phyloP scores from a whole-genome alignment of 2,113 vertebrate species.

The Pedetes capensis region DNA sequence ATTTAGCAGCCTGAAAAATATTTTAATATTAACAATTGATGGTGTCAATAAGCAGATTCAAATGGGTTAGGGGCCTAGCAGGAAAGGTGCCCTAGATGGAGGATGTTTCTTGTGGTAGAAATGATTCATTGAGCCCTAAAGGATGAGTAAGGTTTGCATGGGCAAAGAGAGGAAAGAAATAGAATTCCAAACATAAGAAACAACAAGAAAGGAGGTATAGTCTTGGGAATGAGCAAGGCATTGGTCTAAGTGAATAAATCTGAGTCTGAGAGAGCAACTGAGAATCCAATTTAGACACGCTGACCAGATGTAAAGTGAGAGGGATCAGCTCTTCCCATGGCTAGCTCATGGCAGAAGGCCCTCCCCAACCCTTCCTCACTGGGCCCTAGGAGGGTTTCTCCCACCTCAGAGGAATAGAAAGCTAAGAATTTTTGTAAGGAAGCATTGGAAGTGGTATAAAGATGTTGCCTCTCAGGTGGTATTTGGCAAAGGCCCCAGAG shows the following conservation, averaged over 20 bases:
- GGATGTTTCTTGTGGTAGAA: background rate
- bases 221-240: background rate
- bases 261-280: background rate
- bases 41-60: background rate
- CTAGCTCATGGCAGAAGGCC: background rate
- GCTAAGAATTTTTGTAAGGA: background rate
- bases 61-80: background rate
- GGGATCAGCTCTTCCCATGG: background rate
- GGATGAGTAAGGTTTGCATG: background rate
- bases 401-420: background rate
- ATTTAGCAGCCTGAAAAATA: constrained; percentile 1
- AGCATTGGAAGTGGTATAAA: background rate
- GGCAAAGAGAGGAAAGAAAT: background rate
- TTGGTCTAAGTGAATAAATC: background rate
- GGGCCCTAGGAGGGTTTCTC: background rate
- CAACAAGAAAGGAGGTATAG: background rate
- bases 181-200: background rate
- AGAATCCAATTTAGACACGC: background rate
- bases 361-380: background rate
- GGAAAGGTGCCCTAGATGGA: background rate
- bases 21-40: background rate
- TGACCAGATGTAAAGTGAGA: background rate
- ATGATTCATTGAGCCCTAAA: background rate
- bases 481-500: constrained; percentile 30
- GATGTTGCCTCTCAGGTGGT: background rate